Percentiles rank a stretch among this genome's conserved stretches.
These are phyloP conservation scores for Psammodynastes pulverulentus DNA, from an alignment of 2,113 vertebrate species.

Conservation along the genomic window DNA sequence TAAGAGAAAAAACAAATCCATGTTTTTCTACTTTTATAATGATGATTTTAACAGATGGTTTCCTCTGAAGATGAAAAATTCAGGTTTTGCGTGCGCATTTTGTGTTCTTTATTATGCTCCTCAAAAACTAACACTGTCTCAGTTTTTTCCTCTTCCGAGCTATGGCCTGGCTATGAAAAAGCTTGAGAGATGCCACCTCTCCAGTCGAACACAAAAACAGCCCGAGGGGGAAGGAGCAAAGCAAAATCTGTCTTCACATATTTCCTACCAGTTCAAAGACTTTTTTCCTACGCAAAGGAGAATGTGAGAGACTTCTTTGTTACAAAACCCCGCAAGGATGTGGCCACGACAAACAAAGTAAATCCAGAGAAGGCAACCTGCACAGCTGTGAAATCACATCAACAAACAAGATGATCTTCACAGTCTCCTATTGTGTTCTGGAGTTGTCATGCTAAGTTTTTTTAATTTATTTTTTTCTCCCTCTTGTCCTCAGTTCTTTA, in stretches of 20 bases:
- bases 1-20: slow-evolving; percentile 44
- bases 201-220: not conserved
- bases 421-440: not conserved
- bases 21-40: slow-evolving; percentile 66
- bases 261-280: slow-evolving; percentile 48
- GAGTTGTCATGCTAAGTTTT: slow-evolving; percentile 25
- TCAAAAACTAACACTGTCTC: slow-evolving; percentile 69
- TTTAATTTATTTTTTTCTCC: slow-evolving; percentile 19
- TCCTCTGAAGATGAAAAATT: slow-evolving; percentile 20
- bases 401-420: slow-evolving; percentile 40
- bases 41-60: slow-evolving; percentile 19
- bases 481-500: slow-evolving; percentile 48
- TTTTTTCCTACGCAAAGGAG: slow-evolving; percentile 44
- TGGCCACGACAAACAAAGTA: not conserved
- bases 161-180: slow-evolving; percentile 27
- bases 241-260: not conserved
- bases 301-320: slow-evolving; percentile 13
- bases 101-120: slow-evolving; percentile 1
- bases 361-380: slow-evolving; percentile 41
- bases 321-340: not conserved
- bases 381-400: not conserved
- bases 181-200: slow-evolving; percentile 11
- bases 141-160: slow-evolving; percentile 62
- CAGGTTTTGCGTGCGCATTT: not conserved
- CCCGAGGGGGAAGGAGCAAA: not conserved